Base-by-base conservation (phyloP, 2,888 invertebrate genomes). In the Plagodis pulveraria region DNA sequence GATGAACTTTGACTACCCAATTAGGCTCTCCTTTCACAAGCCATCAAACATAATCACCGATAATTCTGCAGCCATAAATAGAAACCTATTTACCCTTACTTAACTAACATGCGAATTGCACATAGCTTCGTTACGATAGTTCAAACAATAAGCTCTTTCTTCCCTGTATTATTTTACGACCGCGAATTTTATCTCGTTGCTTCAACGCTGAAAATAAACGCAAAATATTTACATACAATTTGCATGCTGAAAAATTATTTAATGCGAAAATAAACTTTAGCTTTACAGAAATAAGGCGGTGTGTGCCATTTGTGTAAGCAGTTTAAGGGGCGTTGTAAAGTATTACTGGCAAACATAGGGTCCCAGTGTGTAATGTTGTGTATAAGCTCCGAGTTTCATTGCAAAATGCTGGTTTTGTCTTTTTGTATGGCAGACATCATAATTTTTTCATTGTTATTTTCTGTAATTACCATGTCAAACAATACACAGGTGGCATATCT, bases 121-220 rank as follows among this genome's bases (percentile, higher is more conserved):
- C 66, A 67, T 67, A 71, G 75, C 12, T 66, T 71, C 71, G 70
- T 76, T 68, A 78, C 75, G 76, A 80, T 85, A 83, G 81, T 79
- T 78, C 75, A 72, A 76, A 80, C 80, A 81, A 81, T 83, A 80
- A 81, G 77, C 78, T 81, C 78, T 76, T 80, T 80, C 78, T 77
- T 79, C 75, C 73, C 70, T 74, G 77, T 78, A 80, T 80, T 83
- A 82, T 83, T 87, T 86, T 84, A 87, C 74, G 78, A 73, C 77
- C 75, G 78, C 78, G 80, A 86, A 84, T 86, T 84, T 85, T 83
- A 86, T 86, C 82, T 85, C 77, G 78, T 80, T 81, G 76, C 77
- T 77, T 78, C 83, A 79, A 80, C 74, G 77, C 78, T 81, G 83
- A 77, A 80, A 83, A 83, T 81, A 81, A 81, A 83, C 81, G 74